Base-by-base conservation (phyloP, 2,888 invertebrate species). In the Helicoverpa assulta region DNA sequence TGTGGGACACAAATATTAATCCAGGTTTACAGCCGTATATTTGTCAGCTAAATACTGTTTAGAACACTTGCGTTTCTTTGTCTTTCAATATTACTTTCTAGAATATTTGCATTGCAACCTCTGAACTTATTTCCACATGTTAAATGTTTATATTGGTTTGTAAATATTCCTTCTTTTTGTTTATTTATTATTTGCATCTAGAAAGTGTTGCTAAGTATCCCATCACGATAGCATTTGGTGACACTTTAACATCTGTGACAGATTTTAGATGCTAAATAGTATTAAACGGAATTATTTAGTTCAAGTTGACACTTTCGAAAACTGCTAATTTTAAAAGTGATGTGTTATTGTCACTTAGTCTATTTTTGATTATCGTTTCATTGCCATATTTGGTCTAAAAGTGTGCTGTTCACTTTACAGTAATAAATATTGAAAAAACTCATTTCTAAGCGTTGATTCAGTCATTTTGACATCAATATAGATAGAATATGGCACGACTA, bases 131-230 rank as follows among this genome's bases (percentile, higher is more conserved):
- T 14, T 47, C 12, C 21, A 12, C 18, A 47, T 12, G 14, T 43
- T n/a, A 19, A 12, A 1, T 66, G 18, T 33, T 51, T 10, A 7
- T 21, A 52, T 29, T 56, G 8, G 26, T 33, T 14, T 26, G 10
- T 19, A 47, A 2, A n/a, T 56, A 61, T 64, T 60, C 33, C n/a
- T 29, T 53, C 60, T 63, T 65, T 60, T 67, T 69, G 69, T 79
- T 80, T 73, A 73, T 81, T 82, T 78, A 26, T 57, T 29, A 47
- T 69, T 50, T 58, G 10, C 12, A 62, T 54, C 55, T 84, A 84
- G 89, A 90, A 90, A 89, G 89, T 82, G 64, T 54, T 55, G 68
- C 85, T 88, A 90, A 91, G 67, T 73, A 65, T 53, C 63, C 70
- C 64, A 63, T 88, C 90, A 90, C 88, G 91, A 76, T 57, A 70